phyloP scores from a whole-genome alignment of 2,888 invertebrate genomes.

The Xanthorhoe spadicearia region DNA sequence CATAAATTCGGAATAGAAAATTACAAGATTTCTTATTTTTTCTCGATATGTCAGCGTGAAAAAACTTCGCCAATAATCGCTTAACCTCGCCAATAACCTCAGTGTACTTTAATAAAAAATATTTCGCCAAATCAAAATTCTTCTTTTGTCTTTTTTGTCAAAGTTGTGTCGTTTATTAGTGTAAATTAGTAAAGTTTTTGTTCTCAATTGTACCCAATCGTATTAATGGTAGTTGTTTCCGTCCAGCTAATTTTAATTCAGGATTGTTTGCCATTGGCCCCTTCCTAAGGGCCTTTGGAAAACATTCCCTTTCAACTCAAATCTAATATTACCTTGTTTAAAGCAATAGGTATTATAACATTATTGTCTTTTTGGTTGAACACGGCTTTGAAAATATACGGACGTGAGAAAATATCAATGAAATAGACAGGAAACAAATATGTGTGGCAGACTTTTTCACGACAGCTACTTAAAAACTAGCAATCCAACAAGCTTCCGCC shows the following conservation, averaged over 20 bases:
- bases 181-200: conserved; percentile 50
- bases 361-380: neutral
- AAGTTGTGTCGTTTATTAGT: conserved; percentile 39
- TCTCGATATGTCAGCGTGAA: neutral
- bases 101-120: conserved; percentile 25
- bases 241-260: conserved; percentile 47
- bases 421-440: too few species aligned
- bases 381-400: too few species aligned
- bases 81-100: neutral
- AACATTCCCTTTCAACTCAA: neutral
- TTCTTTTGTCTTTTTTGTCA: conserved; percentile 36
- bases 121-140: conserved; percentile 30
- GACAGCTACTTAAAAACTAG: too few species aligned
- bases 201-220: conserved; percentile 37
- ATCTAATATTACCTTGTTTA: neutral
- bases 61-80: neutral
- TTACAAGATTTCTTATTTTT: neutral
- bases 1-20: neutral
- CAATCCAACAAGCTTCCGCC: too few species aligned
- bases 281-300: neutral
- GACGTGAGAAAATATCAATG: too few species aligned
- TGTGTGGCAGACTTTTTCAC: too few species aligned
- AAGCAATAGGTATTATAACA: neutral
- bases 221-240: conserved; percentile 49
- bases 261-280: conserved; percentile 46